These are phyloP conservation scores for Drosophila glabriapex DNA, from an alignment of 2,888 invertebrate genomes.

Conservation along the genomic window DNA sequence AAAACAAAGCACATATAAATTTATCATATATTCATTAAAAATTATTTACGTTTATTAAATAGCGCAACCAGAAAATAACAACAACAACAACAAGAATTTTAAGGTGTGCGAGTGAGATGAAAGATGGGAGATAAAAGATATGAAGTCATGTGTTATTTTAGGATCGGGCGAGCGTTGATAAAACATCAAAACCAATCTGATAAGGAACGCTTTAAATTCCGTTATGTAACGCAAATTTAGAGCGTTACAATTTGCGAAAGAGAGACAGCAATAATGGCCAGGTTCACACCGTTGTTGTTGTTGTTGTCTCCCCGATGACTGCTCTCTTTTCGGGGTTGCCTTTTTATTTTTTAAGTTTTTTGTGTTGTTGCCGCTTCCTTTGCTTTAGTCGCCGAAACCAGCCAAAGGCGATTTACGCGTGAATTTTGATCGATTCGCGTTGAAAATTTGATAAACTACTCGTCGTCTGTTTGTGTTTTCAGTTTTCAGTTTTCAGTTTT, in stretches of 20 bases:
- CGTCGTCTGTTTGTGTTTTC: conserved; percentile 2
- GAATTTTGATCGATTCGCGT: conserved; percentile 68
- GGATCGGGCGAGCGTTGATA: conserved; percentile 74
- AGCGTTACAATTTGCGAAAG: conserved; percentile 72
- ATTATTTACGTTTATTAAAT: conserved; percentile 77
- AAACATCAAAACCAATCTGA: conserved; percentile 83
- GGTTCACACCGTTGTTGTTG: conserved; percentile 42
- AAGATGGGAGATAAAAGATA: conserved; percentile 34
- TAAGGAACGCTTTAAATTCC: conserved; percentile 85
- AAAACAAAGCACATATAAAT: conserved; percentile 38
- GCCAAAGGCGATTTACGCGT: conserved; percentile 55
- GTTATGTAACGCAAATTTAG: conserved; percentile 85
- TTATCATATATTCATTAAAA: conserved; percentile 77
- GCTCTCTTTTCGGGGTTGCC: conserved; percentile 34
- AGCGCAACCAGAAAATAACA: conserved; percentile 53
- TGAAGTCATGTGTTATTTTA: conserved; percentile 31
- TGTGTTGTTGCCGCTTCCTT: conserved; percentile 29
- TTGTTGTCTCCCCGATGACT: conserved; percentile 16
- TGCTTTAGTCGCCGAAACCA: conserved; percentile 12
- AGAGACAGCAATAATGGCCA: conserved; percentile 25
- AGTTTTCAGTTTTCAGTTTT: neutral
- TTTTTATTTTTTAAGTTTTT: neutral
- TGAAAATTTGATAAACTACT: conserved; percentile 64
- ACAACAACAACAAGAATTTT: conserved; percentile 28
- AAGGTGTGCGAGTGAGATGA: conserved; percentile 36